Evolutionary conservation across 2,113 vertebrate genomes (phyloP), one percentile per base, ranked within the genome.

Genomic region (Petrocephalus microphthalmus): DNA sequence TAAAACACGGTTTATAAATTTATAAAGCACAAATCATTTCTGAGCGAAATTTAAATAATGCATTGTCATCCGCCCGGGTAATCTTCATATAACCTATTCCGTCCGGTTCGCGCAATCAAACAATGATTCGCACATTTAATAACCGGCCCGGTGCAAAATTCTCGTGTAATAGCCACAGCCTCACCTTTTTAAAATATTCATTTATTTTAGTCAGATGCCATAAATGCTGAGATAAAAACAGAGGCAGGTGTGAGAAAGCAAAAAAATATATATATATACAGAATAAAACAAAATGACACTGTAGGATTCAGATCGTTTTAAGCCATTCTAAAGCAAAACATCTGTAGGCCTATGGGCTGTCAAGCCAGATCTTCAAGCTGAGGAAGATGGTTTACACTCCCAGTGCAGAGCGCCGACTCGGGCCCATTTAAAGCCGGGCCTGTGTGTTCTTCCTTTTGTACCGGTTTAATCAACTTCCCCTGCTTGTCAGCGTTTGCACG

Each of bases 391-490:
- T 86, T 86, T 86, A 86, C 85, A 45, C 56, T 86, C 85, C 54
- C 29, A 37, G 20, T 86, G 33, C 85, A n/a, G 37, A n/a, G 25
- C 19, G 37, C 60, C 33, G 54, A 56, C 2, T 22, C 56, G 13
- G 22, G 33, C 25, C 56, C 56, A 57, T 86, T 86, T 57, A 86
- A 47, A 25, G 33, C 57, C 15, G 64, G 56, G 37, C 17, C 53
- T 42, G 25, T 47, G 85, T 60, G 56, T 17, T 25, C 53, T 37
- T 60, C 85, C 85, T 45, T 64, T 86, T 85, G 84, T 85, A 4
- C 20, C 19, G n/a, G 25, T 85, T 45, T 86, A 86, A 86, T 86
- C 53, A 57, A 86, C 54, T 86, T 86, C 85, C 85, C 85, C 57
- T 37, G 53, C 85, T 64, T 86, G 85, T 86, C 85, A 86, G 51